A percentile compares a stretch with the other conserved stretches of the same genome.
Evolutionary conservation across 2,797 vertebrate species (phyloP).

Genomic region (Acipenser ruthenus): DNA sequence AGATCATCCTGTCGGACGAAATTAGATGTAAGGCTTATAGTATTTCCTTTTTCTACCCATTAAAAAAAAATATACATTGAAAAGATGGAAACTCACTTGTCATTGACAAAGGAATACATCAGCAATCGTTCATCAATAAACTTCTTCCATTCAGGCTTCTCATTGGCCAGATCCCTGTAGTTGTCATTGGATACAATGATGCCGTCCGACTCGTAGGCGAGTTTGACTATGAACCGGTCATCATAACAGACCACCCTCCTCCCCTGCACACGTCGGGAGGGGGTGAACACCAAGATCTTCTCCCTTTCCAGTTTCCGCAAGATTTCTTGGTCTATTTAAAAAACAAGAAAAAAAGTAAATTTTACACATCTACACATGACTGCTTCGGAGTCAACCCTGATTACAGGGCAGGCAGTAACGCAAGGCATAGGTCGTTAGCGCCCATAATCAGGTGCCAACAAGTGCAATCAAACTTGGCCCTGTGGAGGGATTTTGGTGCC

Average conservation of each 20-base stretch:
- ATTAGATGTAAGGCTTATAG: no score
- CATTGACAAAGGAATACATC: conserved; percentile 98
- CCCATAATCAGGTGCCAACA: not conserved
- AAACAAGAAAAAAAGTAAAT: not conserved
- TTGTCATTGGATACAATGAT: conserved; percentile 98
- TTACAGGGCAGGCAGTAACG: not conserved
- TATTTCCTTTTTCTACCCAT: no score
- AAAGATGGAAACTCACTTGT: conserved; percentile 77
- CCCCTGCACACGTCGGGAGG: conserved; percentile 88
- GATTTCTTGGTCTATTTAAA: conserved; percentile 81
- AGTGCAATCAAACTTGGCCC: no score
- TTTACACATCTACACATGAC: not conserved
- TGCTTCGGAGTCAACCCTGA: not conserved
- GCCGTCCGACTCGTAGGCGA: conserved; percentile 90
- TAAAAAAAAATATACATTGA: no score
- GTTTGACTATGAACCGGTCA: conserved; percentile 91
- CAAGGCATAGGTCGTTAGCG: not conserved
- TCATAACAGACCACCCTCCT: conserved; percentile 94
- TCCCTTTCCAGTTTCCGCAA: conserved; percentile 85
- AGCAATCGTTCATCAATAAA: conserved; percentile 92
- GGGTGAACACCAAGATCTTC: conserved; percentile 93
- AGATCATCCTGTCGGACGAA: no score
- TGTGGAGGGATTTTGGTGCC: no score
- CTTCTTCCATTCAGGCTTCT: conserved; percentile 97
- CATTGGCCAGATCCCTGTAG: conserved; percentile 92